Percentiles rank a stretch among this genome's conserved stretches.
Evolutionary conservation across 2,113 vertebrate species (phyloP).

Genomic region (Epinephelus cyanopodus): DNA sequence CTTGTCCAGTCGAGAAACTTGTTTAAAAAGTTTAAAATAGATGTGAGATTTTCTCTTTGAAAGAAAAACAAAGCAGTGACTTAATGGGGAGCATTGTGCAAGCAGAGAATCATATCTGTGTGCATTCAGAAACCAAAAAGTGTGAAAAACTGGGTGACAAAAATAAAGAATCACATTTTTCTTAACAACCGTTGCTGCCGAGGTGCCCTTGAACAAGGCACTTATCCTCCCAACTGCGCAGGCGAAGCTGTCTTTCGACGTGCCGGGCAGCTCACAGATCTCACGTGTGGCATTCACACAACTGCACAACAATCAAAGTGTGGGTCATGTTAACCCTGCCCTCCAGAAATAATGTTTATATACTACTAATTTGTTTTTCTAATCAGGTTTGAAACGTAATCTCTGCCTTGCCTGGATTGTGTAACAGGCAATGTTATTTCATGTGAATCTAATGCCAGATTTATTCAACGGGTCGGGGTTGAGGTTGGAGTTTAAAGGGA

Average conservation of each 20-base stretch:
- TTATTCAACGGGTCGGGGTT: background rate
- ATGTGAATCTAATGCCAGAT: background rate
- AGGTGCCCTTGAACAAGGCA: slow-evolving; percentile 59
- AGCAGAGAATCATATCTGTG: background rate
- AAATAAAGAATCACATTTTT: background rate
- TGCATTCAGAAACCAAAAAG: background rate
- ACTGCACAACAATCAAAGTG: background rate
- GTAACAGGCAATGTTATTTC: background rate
- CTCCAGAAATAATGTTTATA: background rate
- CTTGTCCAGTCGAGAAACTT: slow-evolving; percentile 1
- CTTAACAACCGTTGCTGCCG: slow-evolving; percentile 8
- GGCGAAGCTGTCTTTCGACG: background rate
- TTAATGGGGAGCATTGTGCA: background rate
- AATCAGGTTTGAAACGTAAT: background rate
- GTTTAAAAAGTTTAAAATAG: background rate
- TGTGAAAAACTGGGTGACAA: background rate
- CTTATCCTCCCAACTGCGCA: slow-evolving; percentile 34
- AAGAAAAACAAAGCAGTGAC: background rate
- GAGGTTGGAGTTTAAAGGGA: too few species aligned
- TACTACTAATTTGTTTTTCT: background rate
- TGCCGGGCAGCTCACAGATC: slow-evolving; percentile 3
- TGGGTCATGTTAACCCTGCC: background rate
- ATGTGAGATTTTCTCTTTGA: background rate
- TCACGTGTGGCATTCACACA: slow-evolving; percentile 6
- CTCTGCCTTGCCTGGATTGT: background rate